Conservation (phyloP, 1,140 invertebrate genomes). For the Lepidotrigona ventralis region DNA sequence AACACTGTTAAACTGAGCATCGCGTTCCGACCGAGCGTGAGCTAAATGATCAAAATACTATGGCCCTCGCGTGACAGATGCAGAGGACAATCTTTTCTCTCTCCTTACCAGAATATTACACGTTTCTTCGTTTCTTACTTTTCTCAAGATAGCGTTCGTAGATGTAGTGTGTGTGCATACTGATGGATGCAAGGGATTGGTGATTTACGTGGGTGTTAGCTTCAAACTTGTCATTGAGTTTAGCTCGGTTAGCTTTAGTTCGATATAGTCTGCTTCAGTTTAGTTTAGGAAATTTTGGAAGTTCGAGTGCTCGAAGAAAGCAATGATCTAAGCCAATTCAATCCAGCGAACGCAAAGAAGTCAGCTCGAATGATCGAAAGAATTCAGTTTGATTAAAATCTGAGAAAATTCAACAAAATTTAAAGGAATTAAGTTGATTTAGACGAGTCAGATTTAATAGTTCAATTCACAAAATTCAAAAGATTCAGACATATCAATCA, state of each 20-base stretch:
- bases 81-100: neutral
- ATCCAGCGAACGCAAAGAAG: too few species aligned
- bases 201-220: neutral
- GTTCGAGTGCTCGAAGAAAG: too few species aligned
- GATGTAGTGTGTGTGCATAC: neutral
- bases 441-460: neutral
- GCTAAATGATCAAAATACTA: neutral
- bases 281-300: neutral
- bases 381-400: too few species aligned
- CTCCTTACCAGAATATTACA: neutral
- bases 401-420: neutral
- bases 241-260: neutral
- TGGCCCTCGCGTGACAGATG: slow-evolving; percentile 1
- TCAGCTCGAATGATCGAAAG: too few species aligned
- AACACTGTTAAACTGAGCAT: slow-evolving; percentile 35
- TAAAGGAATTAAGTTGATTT: neutral
- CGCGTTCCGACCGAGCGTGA: neutral
- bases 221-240: neutral
- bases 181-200: neutral
- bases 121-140: neutral
- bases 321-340: too few species aligned
- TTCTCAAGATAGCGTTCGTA: neutral
- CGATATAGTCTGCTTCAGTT: neutral
- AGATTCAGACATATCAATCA: neutral
- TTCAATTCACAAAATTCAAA: neutral